Percentiles rank a stretch among this genome's conserved stretches.
Conservation (phyloP, 2,113 vertebrate species). For the Marmota flaviventris region DNA sequence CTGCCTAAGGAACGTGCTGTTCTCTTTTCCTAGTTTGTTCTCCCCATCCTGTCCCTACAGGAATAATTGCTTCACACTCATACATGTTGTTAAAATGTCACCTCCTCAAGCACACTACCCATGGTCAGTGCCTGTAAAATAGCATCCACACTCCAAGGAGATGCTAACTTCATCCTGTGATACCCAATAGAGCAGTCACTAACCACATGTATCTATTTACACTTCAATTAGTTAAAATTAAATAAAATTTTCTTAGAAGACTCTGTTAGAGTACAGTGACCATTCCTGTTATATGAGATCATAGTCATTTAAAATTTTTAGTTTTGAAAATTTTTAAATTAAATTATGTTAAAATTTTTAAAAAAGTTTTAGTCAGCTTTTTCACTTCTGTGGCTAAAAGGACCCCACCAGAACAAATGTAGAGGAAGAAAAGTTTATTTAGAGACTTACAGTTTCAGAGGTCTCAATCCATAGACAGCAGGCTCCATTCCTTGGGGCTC, state of each 20-base stretch:
- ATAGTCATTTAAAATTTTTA: background rate
- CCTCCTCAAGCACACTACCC: background rate
- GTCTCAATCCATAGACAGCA: no score
- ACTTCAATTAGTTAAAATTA: background rate
- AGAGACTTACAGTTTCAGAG: no score
- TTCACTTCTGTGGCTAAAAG: no score
- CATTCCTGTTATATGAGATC: background rate
- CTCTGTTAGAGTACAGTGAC: background rate
- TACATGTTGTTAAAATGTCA: background rate
- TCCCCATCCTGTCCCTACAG: rapidly evolving
- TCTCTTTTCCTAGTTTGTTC: background rate
- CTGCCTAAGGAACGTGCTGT: background rate
- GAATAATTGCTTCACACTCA: background rate
- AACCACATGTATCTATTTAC: background rate
- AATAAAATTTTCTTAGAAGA: background rate
- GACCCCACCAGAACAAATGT: no score
- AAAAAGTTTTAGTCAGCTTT: background rate
- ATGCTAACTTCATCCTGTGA: background rate
- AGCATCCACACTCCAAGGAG: background rate
- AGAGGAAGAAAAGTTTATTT: no score
- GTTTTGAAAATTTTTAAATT: background rate
- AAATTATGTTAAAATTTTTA: background rate
- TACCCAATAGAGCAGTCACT: background rate
- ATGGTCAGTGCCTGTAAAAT: background rate
- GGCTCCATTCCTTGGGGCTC: no score